These are phyloP conservation scores for Ranitomeya variabilis DNA, from an alignment of 2,113 vertebrate genomes.

Conservation along the genomic window DNA sequence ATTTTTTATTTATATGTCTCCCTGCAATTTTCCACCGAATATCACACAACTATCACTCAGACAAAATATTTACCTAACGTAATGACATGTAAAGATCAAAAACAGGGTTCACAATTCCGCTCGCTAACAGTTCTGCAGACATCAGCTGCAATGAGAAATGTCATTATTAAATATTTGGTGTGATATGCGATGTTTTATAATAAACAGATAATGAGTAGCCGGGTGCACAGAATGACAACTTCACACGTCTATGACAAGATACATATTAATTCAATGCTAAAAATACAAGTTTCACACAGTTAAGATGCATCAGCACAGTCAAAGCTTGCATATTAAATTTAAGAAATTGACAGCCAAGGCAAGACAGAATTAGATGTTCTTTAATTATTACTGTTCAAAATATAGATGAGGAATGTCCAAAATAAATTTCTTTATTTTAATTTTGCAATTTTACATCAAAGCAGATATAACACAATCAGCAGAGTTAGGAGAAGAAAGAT, in stretches of 20 bases:
- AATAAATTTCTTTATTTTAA: too few relatives aligned
- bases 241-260: constrained; percentile 9
- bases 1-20: too few relatives aligned
- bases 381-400: background rate
- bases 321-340: background rate
- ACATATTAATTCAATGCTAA: constrained; percentile 18
- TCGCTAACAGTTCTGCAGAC: background rate
- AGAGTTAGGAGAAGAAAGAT: too few relatives aligned
- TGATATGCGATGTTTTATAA: background rate
- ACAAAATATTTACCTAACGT: background rate
- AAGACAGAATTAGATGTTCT: constrained; percentile 17
- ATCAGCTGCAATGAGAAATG: background rate
- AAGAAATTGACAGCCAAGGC: background rate
- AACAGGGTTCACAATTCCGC: background rate
- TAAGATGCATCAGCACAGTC: background rate
- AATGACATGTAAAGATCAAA: background rate
- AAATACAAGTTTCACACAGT: constrained; percentile 3
- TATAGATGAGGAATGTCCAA: background rate
- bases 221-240: background rate
- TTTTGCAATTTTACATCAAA: background rate
- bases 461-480: too few relatives aligned
- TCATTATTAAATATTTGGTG: background rate
- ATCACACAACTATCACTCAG: too few relatives aligned
- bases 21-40: too few relatives aligned
- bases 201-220: background rate